Evolutionary conservation across 2,113 vertebrate species (phyloP).

Genomic region (Scophthalmus maximus): DNA sequence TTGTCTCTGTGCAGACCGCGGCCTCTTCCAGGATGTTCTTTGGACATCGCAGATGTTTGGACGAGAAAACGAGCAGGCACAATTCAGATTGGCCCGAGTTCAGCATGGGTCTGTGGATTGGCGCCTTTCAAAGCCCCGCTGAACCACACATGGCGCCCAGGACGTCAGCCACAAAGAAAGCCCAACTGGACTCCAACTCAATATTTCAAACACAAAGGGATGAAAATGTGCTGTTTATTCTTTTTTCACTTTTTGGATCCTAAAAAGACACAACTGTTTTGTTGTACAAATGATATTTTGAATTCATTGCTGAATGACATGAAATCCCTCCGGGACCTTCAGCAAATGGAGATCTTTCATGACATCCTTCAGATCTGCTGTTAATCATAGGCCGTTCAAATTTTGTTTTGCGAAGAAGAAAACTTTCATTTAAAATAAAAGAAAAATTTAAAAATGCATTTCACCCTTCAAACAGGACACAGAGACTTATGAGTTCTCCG

Average conservation of each 20-base stretch:
- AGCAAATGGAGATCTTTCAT: slow-evolving; percentile 27
- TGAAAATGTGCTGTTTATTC: slow-evolving; percentile 15
- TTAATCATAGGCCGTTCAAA: slow-evolving; percentile 13
- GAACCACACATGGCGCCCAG: slow-evolving; percentile 57
- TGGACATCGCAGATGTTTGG: slow-evolving; percentile 71
- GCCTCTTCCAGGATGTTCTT: slow-evolving; percentile 68
- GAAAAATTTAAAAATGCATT: too few relatives aligned
- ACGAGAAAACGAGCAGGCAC: slow-evolving; percentile 52
- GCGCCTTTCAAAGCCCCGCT: slow-evolving; percentile 51
- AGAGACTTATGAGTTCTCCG: slow-evolving; percentile 4
- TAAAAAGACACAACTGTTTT: slow-evolving; percentile 24
- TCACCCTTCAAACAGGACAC: too few relatives aligned
- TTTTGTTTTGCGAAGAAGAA: slow-evolving; percentile 29
- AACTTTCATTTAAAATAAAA: neutral
- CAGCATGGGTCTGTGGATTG: slow-evolving; percentile 46
- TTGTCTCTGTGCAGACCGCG: slow-evolving; percentile 44
- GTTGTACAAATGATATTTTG: slow-evolving; percentile 36
- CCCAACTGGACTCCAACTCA: slow-evolving; percentile 22
- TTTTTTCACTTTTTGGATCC: neutral
- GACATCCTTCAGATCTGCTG: slow-evolving; percentile 17
- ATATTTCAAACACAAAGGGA: slow-evolving; percentile 31
- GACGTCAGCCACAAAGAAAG: slow-evolving; percentile 37
- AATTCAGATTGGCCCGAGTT: slow-evolving; percentile 47
- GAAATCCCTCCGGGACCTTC: slow-evolving; percentile 9
- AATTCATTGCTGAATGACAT: slow-evolving; percentile 1